phyloP scores from a whole-genome alignment of 2,113 vertebrate species.

The Chamaetylas fuelleborni region DNA sequence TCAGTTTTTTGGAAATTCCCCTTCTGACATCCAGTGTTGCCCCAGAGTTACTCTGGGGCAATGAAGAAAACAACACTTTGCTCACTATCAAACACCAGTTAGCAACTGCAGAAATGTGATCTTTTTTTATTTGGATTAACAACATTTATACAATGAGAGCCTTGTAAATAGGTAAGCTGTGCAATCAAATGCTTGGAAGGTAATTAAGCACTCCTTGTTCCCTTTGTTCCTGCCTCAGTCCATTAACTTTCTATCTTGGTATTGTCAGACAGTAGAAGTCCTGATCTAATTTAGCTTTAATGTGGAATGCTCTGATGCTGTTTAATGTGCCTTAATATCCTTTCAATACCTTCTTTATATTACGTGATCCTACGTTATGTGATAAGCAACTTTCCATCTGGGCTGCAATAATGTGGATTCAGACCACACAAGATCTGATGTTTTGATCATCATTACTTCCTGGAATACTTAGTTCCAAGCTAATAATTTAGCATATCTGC shows the following conservation, averaged over 20 bases:
- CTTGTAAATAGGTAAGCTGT: neutral
- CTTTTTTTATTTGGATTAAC: neutral
- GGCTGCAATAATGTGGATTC: neutral
- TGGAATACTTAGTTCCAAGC: neutral
- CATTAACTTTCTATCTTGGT: conserved; percentile 59
- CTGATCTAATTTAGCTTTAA: conserved; percentile 76
- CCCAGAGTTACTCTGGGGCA: neutral
- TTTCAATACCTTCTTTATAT: conserved; percentile 21
- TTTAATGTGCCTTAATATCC: conserved; percentile 69
- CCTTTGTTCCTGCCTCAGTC: conserved; percentile 60
- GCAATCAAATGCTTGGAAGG: conserved; percentile 17
- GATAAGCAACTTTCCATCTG: neutral
- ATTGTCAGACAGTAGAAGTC: conserved; percentile 61
- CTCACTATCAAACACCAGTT: neutral
- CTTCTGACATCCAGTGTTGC: neutral
- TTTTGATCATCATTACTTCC: conserved; percentile 40
- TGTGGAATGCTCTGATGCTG: conserved; percentile 73
- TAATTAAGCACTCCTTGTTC: conserved; percentile 72
- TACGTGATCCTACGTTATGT: neutral
- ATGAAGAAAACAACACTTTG: neutral
- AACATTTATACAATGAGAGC: neutral
- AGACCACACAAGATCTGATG: neutral
- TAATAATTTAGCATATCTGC: conserved; percentile 39
- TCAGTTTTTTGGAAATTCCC: neutral
- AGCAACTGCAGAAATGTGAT: neutral